These are phyloP conservation scores for Brachionus manjavacas DNA, from an alignment of 1,140 invertebrate species.

Conservation along the genomic window DNA sequence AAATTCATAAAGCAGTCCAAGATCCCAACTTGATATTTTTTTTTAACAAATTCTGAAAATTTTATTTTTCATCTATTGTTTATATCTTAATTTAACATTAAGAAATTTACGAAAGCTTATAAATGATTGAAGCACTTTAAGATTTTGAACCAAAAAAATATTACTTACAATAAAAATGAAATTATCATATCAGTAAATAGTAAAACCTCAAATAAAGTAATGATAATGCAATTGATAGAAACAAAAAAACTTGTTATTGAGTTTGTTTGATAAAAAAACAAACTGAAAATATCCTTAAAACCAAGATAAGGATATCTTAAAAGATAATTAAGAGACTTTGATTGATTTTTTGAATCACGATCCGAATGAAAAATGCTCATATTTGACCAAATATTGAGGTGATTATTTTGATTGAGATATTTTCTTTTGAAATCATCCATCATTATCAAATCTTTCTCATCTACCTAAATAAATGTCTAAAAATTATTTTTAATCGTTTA, in stretches of 20 bases:
- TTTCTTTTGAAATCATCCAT: conserved; percentile 10
- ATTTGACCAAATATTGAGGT: neutral
- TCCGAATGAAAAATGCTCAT: neutral
- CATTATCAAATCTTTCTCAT: neutral
- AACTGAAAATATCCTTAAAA: neutral
- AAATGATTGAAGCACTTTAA: too few species aligned
- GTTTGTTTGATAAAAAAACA: conserved; percentile 23
- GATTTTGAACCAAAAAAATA: too few species aligned
- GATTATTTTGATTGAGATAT: neutral
- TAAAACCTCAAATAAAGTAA: neutral
- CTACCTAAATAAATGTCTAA: neutral
- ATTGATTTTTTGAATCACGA: neutral
- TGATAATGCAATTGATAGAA: neutral
- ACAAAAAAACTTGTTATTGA: neutral
- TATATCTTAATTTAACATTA: neutral
- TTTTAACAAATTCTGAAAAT: too few species aligned
- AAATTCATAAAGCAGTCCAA: too few species aligned
- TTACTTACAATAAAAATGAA: neutral
- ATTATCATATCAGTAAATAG: neutral
- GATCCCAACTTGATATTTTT: too few species aligned
- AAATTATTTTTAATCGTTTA: neutral
- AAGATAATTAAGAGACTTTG: neutral
- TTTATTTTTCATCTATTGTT: too few species aligned
- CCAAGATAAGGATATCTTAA: neutral
- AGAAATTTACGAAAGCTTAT: too few species aligned